Evolutionary conservation across 2,113 vertebrate species (phyloP).

Genomic region (Coryphaenoides rupestris): DNA sequence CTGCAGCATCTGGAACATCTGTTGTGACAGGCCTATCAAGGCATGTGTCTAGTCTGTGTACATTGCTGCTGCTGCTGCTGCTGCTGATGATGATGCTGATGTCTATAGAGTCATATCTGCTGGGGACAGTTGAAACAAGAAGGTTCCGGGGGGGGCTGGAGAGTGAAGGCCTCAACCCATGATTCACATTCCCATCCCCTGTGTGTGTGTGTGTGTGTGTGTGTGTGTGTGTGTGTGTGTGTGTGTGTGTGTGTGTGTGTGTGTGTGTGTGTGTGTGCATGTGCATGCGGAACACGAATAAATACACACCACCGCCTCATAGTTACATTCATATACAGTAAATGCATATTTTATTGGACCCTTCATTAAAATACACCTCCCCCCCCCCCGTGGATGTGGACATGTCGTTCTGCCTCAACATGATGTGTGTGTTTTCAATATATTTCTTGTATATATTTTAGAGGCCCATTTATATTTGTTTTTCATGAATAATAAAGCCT

Average conservation of each 20-base stretch:
- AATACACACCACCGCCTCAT: conserved; percentile 15
- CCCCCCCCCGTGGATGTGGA: too few species aligned
- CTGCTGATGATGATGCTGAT: too few species aligned
- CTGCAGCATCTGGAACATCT: conserved; percentile 67
- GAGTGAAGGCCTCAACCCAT: conserved; percentile 15
- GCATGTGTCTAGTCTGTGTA: conserved; percentile 37
- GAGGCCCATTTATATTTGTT: too few species aligned
- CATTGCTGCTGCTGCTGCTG: too few species aligned
- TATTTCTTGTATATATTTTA: too few species aligned
- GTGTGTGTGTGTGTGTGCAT: conserved; percentile 22
- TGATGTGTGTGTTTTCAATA: too few species aligned
- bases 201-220: conserved; percentile 23
- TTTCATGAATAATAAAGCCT: too few species aligned
- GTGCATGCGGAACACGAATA: conserved; percentile 44
- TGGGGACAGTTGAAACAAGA: conserved; percentile 48
- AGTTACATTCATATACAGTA: too few species aligned
- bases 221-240: conserved; percentile 21
- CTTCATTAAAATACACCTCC: too few species aligned
- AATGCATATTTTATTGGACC: too few species aligned
- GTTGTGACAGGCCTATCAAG: conserved; percentile 54
- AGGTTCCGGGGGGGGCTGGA: conserved; percentile 39
- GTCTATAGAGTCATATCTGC: conserved; percentile 27
- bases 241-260: conserved; percentile 21
- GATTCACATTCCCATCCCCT: conserved; percentile 34
- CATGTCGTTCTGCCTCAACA: too few species aligned